Base-by-base conservation (phyloP, 2,797 vertebrate species). In the Coregonus ussuriensis region DNA sequence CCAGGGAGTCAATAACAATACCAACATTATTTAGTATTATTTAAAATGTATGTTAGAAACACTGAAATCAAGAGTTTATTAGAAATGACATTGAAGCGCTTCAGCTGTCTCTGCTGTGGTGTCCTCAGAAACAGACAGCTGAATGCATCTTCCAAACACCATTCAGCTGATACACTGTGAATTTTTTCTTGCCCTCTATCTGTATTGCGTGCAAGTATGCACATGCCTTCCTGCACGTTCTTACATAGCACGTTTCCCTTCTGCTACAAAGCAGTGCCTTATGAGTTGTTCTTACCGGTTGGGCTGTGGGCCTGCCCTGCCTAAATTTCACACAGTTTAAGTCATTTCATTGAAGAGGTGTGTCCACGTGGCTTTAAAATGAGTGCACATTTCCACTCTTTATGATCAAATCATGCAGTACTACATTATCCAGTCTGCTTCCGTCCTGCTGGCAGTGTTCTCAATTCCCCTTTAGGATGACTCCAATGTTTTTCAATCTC, bases 161-260 rank as follows among this genome's bases (percentile, higher is more conserved):
- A 33, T 33, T 33, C 31, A 33, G 31, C 31, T 33, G 31, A 2
- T 33, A 2, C 31, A 33, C 2, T 33, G 3, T 33, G 31, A 33
- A 2, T 33, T 33, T 33, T 25, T 25, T 25, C 25, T 33, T 33
- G 31, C 2, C 2, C 31, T 1, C 31, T 33, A 33, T 52, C 37
- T 0, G n/a, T 72, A 16, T 33, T 16, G 21, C 31, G 59, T 5
- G 0, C 83, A 83, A 29, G 82, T 79, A 65, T 53, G 4, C 18
- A 56, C 79, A 47, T 6, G 83, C 33, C 13, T 25, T 15, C 75
- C 66, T 53, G 5, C 70, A 72, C 33, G 31, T 66, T 82, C 73
- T 51, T 63, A 35, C 76, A 53, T 6, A 31, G 4, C 11, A 62
- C 25, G 68, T 56, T 59, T 35, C 62, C 25, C 13, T 6, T 35